These are phyloP conservation scores for Bradynema listronoti DNA, from an alignment of 1,140 invertebrate species.

Conservation along the genomic window DNA sequence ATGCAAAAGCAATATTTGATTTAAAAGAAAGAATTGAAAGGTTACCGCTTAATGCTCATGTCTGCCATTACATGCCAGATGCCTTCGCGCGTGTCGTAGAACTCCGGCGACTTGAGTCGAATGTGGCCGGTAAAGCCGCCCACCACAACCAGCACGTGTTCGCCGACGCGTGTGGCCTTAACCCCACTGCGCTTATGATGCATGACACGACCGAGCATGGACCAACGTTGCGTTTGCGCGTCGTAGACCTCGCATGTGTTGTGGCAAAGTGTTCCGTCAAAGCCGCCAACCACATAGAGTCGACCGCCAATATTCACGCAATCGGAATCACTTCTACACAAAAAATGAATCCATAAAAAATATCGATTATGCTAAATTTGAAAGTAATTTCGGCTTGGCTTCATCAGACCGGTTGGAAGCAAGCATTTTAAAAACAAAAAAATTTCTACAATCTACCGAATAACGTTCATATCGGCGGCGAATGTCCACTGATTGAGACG, in stretches of 20 bases:
- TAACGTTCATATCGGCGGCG: conserved; percentile 18
- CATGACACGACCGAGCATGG: conserved; percentile 1
- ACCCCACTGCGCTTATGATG: conserved; percentile 18
- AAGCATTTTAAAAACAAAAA: background rate
- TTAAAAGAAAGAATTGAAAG: no score
- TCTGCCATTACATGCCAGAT: conserved; percentile 15
- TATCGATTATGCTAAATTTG: background rate
- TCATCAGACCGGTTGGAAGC: no score
- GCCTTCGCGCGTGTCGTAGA: conserved; percentile 28
- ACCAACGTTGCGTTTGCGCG: conserved; percentile 12
- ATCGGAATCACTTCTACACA: background rate
- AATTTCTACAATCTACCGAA: conserved; percentile 20
- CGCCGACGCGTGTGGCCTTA: conserved; percentile 11
- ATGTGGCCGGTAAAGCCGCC: conserved; percentile 24
- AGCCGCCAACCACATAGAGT: conserved; percentile 30
- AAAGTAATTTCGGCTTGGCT: background rate
- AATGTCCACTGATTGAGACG: conserved; percentile 12
- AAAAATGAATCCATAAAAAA: background rate
- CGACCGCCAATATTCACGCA: background rate
- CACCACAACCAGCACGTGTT: conserved; percentile 10
- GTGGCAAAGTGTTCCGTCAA: conserved; percentile 21
- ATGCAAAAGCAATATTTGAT: no score
- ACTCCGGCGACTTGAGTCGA: conserved; percentile 17
- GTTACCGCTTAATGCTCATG: conserved; percentile 9
- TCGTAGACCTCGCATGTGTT: conserved; percentile 27